Evolutionary conservation across 2,888 invertebrate species (phyloP).

Genomic region (Digitonthophagus gazella): DNA sequence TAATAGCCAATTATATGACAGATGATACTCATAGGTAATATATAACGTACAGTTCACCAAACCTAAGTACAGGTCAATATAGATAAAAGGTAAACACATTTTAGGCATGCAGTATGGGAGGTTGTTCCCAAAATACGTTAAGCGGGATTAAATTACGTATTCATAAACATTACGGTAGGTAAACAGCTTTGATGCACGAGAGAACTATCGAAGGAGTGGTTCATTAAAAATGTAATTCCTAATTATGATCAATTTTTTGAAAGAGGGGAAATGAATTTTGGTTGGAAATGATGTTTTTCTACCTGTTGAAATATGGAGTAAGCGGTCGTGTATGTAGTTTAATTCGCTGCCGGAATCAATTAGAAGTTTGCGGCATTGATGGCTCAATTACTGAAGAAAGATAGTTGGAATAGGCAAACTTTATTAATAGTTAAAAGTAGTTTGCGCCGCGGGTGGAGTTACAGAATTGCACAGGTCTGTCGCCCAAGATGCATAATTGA

Average conservation of each 20-base stretch:
- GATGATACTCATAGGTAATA: not conserved
- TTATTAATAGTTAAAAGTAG: not conserved
- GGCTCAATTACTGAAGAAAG: not conserved
- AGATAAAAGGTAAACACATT: not conserved
- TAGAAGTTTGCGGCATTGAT: not conserved
- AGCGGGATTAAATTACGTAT: not conserved
- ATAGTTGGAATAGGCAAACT: not conserved
- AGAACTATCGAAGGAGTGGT: no score
- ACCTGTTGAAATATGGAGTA: no score
- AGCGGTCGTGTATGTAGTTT: not conserved
- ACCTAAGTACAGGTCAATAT: no score
- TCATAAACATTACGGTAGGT: not conserved
- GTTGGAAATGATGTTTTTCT: no score
- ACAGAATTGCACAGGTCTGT: not conserved
- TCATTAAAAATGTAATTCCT: no score
- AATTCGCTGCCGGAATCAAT: not conserved
- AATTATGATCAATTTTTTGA: no score
- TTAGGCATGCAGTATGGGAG: not conserved
- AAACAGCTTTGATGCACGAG: no score
- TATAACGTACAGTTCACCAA: not conserved
- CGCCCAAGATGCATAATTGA: conserved; percentile 13
- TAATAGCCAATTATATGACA: not conserved
- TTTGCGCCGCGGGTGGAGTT: not conserved
- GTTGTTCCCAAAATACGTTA: not conserved
- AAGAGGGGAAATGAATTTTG: no score